A percentile compares a stretch with the other conserved stretches of the same genome.
These are phyloP conservation scores for Hippocampus abdominalis DNA, from an alignment of 2,113 vertebrate genomes.

Conservation along the genomic window DNA sequence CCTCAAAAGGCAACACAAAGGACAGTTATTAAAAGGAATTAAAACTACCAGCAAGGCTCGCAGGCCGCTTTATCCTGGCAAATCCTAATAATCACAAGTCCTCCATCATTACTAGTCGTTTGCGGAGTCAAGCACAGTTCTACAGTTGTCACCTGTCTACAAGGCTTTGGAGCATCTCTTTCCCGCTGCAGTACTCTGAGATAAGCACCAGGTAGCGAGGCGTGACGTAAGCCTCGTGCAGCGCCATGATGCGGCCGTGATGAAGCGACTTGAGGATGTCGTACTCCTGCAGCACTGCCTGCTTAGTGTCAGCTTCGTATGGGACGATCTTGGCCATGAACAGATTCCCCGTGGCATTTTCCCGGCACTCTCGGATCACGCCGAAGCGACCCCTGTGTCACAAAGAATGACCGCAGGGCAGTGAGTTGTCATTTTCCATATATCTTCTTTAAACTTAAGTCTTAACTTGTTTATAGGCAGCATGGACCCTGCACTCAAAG, in stretches of 20 bases:
- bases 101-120: no score
- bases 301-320: slow-evolving; percentile 86
- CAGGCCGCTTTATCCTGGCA: not conserved
- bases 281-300: slow-evolving; percentile 86
- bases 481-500: no score
- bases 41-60: not conserved
- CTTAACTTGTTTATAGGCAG: no score
- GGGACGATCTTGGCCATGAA: slow-evolving; percentile 97
- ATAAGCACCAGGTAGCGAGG: slow-evolving; percentile 97
- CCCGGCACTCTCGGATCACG: slow-evolving; percentile 90
- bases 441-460: not conserved
- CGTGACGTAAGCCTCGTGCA: slow-evolving; percentile 95
- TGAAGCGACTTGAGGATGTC: slow-evolving; percentile 93
- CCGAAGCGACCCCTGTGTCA: slow-evolving; percentile 85
- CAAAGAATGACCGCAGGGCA: not conserved
- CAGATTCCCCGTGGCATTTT: slow-evolving; percentile 89
- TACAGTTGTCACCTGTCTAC: slow-evolving; percentile 81
- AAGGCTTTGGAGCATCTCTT: slow-evolving; percentile 91
- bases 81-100: no score
- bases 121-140: not conserved
- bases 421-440: not conserved
- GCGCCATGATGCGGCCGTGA: slow-evolving; percentile 88
- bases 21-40: not conserved
- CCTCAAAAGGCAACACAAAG: slow-evolving; percentile 57
- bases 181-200: slow-evolving; percentile 87